Conservation (phyloP, 2,888 invertebrate genomes). For the Dioctria rufipes region DNA sequence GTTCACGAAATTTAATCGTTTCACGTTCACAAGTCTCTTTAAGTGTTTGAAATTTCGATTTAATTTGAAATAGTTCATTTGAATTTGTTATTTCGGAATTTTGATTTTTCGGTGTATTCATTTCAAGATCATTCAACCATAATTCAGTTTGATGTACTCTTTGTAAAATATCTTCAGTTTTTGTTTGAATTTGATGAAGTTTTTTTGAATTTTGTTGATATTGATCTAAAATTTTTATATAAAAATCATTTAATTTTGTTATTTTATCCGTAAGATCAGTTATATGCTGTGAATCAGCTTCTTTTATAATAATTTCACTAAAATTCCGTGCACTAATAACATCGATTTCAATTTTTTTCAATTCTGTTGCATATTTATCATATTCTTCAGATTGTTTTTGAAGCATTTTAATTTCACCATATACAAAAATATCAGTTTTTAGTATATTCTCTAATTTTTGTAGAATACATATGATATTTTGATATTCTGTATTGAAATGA, state of each 20-base stretch:
- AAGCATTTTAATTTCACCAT: constrained; percentile 63
- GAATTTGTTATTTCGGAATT: constrained; percentile 76
- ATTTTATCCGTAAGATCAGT: constrained; percentile 65
- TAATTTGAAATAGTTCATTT: constrained; percentile 80
- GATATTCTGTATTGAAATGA: constrained; percentile 69
- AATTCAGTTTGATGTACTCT: constrained; percentile 69
- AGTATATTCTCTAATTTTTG: constrained; percentile 59
- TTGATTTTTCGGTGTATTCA: constrained; percentile 76
- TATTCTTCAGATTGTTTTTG: constrained; percentile 57
- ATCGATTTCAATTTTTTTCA: constrained; percentile 70
- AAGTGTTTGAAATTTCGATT: constrained; percentile 79
- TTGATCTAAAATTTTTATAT: constrained; percentile 66
- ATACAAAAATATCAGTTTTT: constrained; percentile 59
- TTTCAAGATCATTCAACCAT: constrained; percentile 79
- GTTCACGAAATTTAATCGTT: constrained; percentile 77
- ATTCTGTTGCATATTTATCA: constrained; percentile 65
- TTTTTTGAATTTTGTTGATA: constrained; percentile 66
- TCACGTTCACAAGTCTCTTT: constrained; percentile 82
- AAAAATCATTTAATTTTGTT: constrained; percentile 66
- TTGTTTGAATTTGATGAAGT: constrained; percentile 65
- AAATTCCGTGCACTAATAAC: constrained; percentile 71
- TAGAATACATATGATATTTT: constrained; percentile 63
- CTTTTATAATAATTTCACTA: constrained; percentile 69
- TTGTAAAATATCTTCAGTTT: constrained; percentile 66
- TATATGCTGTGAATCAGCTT: constrained; percentile 65